phyloP scores from a whole-genome alignment of 2,113 vertebrate species.

The Ivindomyrus marchei region DNA sequence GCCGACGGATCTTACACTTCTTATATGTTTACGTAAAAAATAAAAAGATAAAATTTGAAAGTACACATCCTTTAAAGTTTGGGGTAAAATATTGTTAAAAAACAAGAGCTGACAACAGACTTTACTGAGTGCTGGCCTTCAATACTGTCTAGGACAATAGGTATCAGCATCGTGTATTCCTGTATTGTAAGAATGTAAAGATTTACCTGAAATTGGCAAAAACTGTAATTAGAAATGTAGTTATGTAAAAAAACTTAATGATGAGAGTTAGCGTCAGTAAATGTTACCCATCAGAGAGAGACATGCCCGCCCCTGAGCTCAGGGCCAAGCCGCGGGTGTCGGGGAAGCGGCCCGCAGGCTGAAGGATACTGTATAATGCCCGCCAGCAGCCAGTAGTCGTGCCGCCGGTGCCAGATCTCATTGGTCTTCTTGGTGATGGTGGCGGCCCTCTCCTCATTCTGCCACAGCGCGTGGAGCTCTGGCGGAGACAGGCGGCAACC shows the following conservation, averaged over 20 bases:
- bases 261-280: not conserved
- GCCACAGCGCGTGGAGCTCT: constrained; percentile 97
- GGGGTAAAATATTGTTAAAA: not conserved
- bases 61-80: not conserved
- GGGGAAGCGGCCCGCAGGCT: not conserved
- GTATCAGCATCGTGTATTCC: not conserved
- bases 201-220: not conserved
- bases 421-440: constrained; percentile 96
- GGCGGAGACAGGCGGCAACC: not conserved
- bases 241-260: not conserved
- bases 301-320: not conserved
- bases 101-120: not conserved
- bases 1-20: not conserved
- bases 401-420: constrained; percentile 96
- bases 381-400: constrained; percentile 95
- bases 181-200: not conserved
- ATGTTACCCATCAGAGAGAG: not conserved
- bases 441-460: constrained; percentile 93
- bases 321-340: not conserved
- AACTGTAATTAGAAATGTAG: not conserved
- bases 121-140: not conserved
- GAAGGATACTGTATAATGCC: constrained; percentile 99
- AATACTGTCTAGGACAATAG: not conserved
- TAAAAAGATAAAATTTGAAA: not conserved
- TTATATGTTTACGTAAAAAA: not conserved